phyloP scores from a whole-genome alignment of 1,140 invertebrate genomes.

The Calephelis virginiensis region DNA sequence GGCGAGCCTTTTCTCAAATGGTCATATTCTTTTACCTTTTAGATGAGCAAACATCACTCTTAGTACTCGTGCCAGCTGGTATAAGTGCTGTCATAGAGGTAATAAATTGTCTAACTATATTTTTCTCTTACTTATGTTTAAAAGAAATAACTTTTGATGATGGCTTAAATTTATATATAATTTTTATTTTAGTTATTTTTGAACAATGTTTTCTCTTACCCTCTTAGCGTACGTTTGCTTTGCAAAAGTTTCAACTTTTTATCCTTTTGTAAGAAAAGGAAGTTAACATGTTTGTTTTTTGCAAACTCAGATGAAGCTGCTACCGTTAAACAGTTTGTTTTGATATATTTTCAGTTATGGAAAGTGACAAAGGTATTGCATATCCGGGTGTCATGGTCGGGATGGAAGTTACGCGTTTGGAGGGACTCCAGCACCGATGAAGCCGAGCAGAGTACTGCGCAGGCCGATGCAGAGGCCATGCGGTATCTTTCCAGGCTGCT shows the following conservation, averaged over 20 bases:
- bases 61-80: constrained; percentile 92
- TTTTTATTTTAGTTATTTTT: too few species aligned
- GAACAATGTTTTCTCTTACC: too few species aligned
- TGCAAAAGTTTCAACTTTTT: too few species aligned
- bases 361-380: constrained; percentile 95
- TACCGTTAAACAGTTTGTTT: not conserved
- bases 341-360: constrained; percentile 85
- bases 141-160: too few species aligned
- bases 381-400: constrained; percentile 80
- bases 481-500: constrained; percentile 93
- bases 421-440: constrained; percentile 72
- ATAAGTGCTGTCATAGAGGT: constrained; percentile 92
- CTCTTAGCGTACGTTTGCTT: too few species aligned
- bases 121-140: too few species aligned
- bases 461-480: constrained; percentile 95
- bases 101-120: not conserved
- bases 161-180: too few species aligned
- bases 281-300: too few species aligned
- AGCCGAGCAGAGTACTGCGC: constrained; percentile 89
- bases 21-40: constrained; percentile 96
- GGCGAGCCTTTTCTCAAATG: constrained; percentile 95
- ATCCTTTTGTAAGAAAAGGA: too few species aligned
- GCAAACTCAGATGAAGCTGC: too few species aligned
- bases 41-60: constrained; percentile 94
- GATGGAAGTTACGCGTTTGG: constrained; percentile 66